A percentile compares a stretch with the other conserved stretches of the same genome.
Evolutionary conservation across 2,113 vertebrate genomes (phyloP).

Genomic region (Sarotherodon lohbergeri): DNA sequence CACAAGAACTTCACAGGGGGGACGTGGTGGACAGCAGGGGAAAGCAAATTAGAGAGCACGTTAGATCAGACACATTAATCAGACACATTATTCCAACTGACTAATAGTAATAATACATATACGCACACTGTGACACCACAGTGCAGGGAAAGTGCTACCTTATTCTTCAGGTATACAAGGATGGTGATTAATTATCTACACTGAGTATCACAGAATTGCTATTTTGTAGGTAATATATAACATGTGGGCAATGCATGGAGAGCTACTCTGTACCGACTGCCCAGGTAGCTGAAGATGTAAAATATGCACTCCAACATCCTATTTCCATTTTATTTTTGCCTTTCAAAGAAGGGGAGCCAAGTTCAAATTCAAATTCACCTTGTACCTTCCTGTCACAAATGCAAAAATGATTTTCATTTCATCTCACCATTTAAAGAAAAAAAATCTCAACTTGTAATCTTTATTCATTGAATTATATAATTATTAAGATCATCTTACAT

Average conservation of each 20-base stretch:
- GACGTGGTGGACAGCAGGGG: neutral
- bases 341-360: neutral
- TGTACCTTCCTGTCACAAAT: neutral
- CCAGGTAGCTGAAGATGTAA: neutral
- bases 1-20: neutral
- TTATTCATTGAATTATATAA: slow-evolving; percentile 32
- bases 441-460: neutral
- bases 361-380: slow-evolving; percentile 2
- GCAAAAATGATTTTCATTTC: neutral
- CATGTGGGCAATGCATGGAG: neutral
- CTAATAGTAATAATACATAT: neutral
- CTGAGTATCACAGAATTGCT: neutral
- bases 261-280: neutral
- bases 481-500: slow-evolving; percentile 15
- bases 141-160: neutral
- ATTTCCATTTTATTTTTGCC: neutral
- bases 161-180: neutral
- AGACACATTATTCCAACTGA: neutral
- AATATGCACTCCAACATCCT: neutral
- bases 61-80: neutral
- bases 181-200: neutral
- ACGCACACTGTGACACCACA: neutral
- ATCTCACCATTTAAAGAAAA: neutral
- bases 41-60: neutral
- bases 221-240: neutral